Evolutionary conservation across 2,888 invertebrate species (phyloP).

Genomic region (Orthosia incerta): DNA sequence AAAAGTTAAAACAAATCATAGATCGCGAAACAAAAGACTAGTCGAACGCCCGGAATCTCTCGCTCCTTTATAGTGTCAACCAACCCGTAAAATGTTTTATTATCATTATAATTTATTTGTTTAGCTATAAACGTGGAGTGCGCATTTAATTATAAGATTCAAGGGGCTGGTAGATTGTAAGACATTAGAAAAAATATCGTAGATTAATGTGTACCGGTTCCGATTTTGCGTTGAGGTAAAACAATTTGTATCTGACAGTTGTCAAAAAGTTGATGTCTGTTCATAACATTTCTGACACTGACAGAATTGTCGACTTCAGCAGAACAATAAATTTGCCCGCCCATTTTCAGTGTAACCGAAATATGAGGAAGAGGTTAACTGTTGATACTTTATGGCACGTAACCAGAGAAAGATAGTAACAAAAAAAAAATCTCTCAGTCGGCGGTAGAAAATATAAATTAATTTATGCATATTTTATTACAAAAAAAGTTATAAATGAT

Average conservation of each 20-base stretch:
- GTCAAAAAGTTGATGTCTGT: background rate
- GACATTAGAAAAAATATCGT: slow-evolving; percentile 47
- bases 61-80: slow-evolving; percentile 70
- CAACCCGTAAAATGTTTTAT: slow-evolving; percentile 80
- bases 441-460: background rate
- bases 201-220: slow-evolving; percentile 47
- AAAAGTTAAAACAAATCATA: slow-evolving; percentile 65
- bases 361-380: background rate
- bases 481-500: slow-evolving; percentile 4
- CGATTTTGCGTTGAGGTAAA: background rate
- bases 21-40: slow-evolving; percentile 62
- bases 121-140: slow-evolving; percentile 77
- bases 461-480: slow-evolving; percentile 3
- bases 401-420: too few relatives aligned
- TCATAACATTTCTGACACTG: too few relatives aligned
- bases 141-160: slow-evolving; percentile 79
- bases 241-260: background rate
- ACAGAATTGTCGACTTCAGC: too few relatives aligned
- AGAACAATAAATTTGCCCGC: background rate
- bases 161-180: slow-evolving; percentile 64
- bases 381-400: background rate
- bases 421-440: too few relatives aligned
- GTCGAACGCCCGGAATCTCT: slow-evolving; percentile 52
- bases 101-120: slow-evolving; percentile 85
- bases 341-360: background rate